Evolutionary conservation across 2,888 invertebrate genomes (phyloP).

Genomic region (Acanthosepion lycidas): DNA sequence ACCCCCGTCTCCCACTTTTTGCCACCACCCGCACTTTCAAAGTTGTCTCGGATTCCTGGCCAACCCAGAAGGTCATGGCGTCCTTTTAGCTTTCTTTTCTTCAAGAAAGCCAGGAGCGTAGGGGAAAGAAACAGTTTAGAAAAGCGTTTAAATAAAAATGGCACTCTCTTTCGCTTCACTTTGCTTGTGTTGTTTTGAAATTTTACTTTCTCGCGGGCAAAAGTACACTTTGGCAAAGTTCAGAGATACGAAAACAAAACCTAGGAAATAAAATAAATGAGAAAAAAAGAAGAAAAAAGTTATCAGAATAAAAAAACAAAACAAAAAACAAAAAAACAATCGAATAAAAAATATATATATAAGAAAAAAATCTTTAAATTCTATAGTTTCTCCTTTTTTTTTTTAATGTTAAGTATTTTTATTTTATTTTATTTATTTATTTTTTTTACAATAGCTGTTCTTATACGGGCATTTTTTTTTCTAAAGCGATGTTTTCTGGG

Average conservation of each 20-base stretch:
- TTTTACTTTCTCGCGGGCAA: not conserved
- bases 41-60: not conserved
- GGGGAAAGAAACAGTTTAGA: not conserved
- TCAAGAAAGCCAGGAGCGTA: not conserved
- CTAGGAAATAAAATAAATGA: not conserved
- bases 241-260: too few relatives aligned
- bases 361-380: not conserved
- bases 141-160: not conserved
- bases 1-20: not conserved
- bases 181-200: not conserved
- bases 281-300: not conserved
- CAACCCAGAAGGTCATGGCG: constrained; percentile 18
- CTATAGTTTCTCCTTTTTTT: too few relatives aligned
- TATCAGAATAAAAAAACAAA: too few relatives aligned
- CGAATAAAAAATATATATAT: not conserved
- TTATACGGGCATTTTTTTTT: too few relatives aligned
- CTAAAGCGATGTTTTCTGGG: too few relatives aligned
- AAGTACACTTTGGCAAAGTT: not conserved
- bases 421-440: too few relatives aligned
- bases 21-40: not conserved
- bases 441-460: too few relatives aligned
- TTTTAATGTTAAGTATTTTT: too few relatives aligned
- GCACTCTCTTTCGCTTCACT: not conserved
- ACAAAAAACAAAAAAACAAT: too few relatives aligned
- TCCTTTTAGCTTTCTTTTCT: not conserved